Evolutionary conservation across 2,888 invertebrate genomes (phyloP).

Genomic region (Nomada lathburiana): DNA sequence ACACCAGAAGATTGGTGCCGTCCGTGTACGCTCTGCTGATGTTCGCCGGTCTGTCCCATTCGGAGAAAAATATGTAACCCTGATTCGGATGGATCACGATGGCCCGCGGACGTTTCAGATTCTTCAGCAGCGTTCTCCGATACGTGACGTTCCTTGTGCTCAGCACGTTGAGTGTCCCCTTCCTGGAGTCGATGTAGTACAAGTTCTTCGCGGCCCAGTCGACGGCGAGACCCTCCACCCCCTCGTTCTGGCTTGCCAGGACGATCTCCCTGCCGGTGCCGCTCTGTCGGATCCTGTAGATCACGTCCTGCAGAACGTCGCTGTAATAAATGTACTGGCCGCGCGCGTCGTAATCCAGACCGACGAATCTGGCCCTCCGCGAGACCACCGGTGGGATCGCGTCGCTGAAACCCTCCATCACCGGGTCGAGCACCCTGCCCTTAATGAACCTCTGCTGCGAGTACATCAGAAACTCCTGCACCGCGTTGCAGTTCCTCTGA

Average conservation of each 20-base stretch:
- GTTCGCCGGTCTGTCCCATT: constrained; percentile 98
- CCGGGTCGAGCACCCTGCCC: constrained; percentile 94
- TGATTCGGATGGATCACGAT: constrained; percentile 98
- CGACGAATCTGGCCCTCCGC: constrained; percentile 95
- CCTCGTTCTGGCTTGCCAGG: constrained; percentile 97
- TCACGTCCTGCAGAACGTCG: constrained; percentile 97
- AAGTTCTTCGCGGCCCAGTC: constrained; percentile 98
- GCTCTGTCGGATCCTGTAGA: constrained; percentile 92
- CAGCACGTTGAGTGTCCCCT: constrained; percentile 96
- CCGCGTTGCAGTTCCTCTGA: constrained; percentile 91
- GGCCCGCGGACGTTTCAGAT: constrained; percentile 96
- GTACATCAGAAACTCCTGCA: constrained; percentile 96
- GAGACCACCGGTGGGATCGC: constrained; percentile 98
- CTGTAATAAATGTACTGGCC: constrained; percentile 98
- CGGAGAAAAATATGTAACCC: constrained; percentile 97
- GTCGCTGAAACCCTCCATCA: constrained; percentile 96
- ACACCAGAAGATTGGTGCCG: constrained; percentile 93
- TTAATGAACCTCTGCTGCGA: constrained; percentile 98
- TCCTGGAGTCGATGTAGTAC: constrained; percentile 97
- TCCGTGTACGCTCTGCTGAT: constrained; percentile 97
- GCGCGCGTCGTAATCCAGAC: constrained; percentile 96
- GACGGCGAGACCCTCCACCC: constrained; percentile 97
- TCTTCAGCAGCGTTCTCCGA: constrained; percentile 92
- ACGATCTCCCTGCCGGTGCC: constrained; percentile 94
- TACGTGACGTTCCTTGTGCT: constrained; percentile 94